These are phyloP conservation scores for Prorops nasuta DNA, from an alignment of 1,140 invertebrate species.

Conservation along the genomic window DNA sequence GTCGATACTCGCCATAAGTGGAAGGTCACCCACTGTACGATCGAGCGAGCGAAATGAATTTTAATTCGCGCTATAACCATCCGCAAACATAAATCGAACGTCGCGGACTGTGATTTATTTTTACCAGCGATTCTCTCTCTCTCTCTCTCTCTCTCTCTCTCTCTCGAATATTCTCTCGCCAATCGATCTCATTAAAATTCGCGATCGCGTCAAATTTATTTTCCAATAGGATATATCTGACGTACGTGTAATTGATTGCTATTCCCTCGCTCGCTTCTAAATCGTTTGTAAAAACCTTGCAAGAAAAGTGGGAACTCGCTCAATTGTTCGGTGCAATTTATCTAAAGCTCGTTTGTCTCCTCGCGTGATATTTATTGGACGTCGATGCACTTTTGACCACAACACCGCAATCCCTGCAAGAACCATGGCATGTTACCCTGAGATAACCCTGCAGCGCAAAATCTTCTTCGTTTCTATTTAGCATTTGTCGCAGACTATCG, in stretches of 20 bases:
- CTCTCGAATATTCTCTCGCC: not conserved
- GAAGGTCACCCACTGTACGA: not conserved
- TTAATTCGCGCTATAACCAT: not conserved
- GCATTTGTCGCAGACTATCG: too few relatives aligned
- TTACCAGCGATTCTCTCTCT: not conserved
- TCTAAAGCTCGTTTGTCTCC: slow-evolving; percentile 13
- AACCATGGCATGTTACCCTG: slow-evolving; percentile 36
- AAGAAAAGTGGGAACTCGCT: too few relatives aligned
- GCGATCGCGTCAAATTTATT: too few relatives aligned
- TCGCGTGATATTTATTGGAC: not conserved
- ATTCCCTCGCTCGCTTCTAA: slow-evolving; percentile 25
- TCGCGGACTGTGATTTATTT: not conserved
- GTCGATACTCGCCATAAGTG: slow-evolving; percentile 13
- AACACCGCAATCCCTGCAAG: slow-evolving; percentile 36
- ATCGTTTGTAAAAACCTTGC: too few relatives aligned
- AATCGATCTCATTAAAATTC: too few relatives aligned
- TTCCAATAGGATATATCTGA: too few relatives aligned
- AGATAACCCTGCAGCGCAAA: too few relatives aligned
- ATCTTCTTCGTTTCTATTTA: too few relatives aligned
- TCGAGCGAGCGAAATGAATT: slow-evolving; percentile 20
- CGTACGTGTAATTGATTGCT: too few relatives aligned
- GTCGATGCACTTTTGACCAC: slow-evolving; percentile 32
- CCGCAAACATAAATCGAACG: not conserved
- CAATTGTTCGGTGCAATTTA: too few relatives aligned
- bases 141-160: not conserved